These are phyloP conservation scores for Ectemnius cavifrons DNA, from an alignment of 2,888 invertebrate genomes.

Conservation along the genomic window DNA sequence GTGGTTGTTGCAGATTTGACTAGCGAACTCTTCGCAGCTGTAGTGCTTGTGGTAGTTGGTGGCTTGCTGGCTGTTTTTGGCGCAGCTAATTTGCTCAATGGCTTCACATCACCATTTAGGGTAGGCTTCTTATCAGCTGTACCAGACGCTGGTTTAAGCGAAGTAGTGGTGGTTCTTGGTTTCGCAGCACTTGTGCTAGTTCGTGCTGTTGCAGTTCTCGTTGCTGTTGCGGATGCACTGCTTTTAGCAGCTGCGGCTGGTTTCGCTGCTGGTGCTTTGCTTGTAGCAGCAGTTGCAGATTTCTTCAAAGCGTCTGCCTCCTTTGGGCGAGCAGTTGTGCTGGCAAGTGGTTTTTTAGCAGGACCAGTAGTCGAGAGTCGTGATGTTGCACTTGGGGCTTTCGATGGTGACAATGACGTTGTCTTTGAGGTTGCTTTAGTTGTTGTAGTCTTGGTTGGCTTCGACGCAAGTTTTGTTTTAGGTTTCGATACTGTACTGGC, in stretches of 20 bases:
- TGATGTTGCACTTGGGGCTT: constrained; percentile 53
- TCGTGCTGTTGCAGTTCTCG: constrained; percentile 34
- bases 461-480: constrained; percentile 59
- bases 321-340: constrained; percentile 59
- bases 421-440: constrained; percentile 62
- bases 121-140: constrained; percentile 79
- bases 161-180: constrained; percentile 33
- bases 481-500: constrained; percentile 62
- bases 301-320: constrained; percentile 58
- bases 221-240: constrained; percentile 51
- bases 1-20: constrained; percentile 54
- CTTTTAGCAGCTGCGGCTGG: constrained; percentile 46
- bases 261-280: constrained; percentile 55
- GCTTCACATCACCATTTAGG: constrained; percentile 81
- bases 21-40: constrained; percentile 47
- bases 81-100: constrained; percentile 53
- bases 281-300: constrained; percentile 33
- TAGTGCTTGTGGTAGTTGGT: constrained; percentile 45
- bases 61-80: neutral
- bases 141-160: constrained; percentile 52
- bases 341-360: constrained; percentile 44
- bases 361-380: constrained; percentile 39
- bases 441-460: constrained; percentile 52
- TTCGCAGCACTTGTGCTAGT: constrained; percentile 36
- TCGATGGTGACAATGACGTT: constrained; percentile 67